Evolutionary conservation across 2,797 vertebrate species (phyloP).

Genomic region (Presbytis comata): DNA sequence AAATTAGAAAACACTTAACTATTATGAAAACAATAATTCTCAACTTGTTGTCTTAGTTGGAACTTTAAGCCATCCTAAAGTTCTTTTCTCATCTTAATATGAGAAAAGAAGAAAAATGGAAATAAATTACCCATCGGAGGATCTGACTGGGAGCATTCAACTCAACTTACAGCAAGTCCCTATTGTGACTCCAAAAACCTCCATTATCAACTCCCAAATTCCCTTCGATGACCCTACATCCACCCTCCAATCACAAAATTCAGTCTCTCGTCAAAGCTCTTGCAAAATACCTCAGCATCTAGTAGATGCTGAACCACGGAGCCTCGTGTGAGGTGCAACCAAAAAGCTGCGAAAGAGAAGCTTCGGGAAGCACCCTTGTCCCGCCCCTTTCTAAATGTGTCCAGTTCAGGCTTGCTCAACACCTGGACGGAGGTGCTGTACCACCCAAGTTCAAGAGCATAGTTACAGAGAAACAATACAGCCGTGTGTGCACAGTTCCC

Average conservation of each 20-base stretch:
- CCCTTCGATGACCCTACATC: neutral
- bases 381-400: neutral
- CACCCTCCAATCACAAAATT: neutral
- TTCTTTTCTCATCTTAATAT: neutral
- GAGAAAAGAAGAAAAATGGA: neutral
- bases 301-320: rapidly evolving
- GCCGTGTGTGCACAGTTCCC: neutral
- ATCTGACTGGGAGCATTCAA: neutral
- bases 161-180: neutral
- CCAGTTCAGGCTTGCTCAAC: neutral
- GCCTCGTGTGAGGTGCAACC: rapidly evolving
- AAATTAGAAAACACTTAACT: neutral
- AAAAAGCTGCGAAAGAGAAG: too few relatives aligned
- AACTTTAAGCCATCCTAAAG: neutral
- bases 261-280: neutral
- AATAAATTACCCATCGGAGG: neutral
- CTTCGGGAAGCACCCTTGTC: neutral
- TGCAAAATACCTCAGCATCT: neutral
- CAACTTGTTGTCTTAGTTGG: neutral
- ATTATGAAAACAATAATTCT: neutral
- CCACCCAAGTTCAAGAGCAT: neutral
- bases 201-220: neutral
- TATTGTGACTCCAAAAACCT: neutral
- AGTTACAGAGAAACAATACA: neutral
- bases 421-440: rapidly evolving